Evolutionary conservation across 35 echinoderm and acorn worm genomes (phyloP).

Genomic region (Heliocidaris tuberculata): DNA sequence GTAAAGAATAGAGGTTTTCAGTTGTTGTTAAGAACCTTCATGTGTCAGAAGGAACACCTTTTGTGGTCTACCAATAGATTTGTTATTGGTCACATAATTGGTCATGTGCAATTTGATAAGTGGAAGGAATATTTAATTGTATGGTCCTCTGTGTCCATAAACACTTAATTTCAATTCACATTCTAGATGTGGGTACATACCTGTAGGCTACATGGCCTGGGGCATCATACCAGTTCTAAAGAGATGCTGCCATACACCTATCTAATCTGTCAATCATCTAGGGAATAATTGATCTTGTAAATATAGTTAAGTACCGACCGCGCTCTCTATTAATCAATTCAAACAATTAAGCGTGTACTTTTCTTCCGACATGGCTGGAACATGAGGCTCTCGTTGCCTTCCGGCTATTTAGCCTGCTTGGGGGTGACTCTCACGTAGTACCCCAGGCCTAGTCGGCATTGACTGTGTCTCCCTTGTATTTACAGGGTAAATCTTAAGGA

Average conservation of each 20-base stretch:
- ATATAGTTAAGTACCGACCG: conserved; percentile 23
- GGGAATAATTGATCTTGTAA: conserved; percentile 44
- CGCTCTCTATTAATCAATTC: conserved; percentile 34
- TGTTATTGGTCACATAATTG: neutral
- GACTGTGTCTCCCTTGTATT: conserved; percentile 20
- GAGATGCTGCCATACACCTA: neutral
- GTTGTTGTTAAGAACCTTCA: neutral
- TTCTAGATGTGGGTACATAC: neutral
- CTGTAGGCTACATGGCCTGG: neutral
- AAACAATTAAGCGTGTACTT: conserved; percentile 52
- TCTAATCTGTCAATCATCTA: conserved; percentile 44
- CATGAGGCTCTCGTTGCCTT: conserved; percentile 24
- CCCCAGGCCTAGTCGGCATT: neutral
- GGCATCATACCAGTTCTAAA: neutral
- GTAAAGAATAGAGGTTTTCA: neutral
- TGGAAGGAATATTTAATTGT: neutral
- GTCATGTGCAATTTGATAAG: neutral
- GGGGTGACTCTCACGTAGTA: neutral
- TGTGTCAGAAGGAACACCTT: neutral
- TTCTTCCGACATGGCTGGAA: conserved; percentile 30
- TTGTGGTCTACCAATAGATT: neutral
- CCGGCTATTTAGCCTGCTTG: conserved; percentile 48
- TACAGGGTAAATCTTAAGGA: conserved; percentile 24
- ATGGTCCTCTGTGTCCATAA: neutral
- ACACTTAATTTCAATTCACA: neutral